These are phyloP conservation scores for Triplophysa dalaica DNA, from an alignment of 2,113 vertebrate genomes.

Conservation along the genomic window DNA sequence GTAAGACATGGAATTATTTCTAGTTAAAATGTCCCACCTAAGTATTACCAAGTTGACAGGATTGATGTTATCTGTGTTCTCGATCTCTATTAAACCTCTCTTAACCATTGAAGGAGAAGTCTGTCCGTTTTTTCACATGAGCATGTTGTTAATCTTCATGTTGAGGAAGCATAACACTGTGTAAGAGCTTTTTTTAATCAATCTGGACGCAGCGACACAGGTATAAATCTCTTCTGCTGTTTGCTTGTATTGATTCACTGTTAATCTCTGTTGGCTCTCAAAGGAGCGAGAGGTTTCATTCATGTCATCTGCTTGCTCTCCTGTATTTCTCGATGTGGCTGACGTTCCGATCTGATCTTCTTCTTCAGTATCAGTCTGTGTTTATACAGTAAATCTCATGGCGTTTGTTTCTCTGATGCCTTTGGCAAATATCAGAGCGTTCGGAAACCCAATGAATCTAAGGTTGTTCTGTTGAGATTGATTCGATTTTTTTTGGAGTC, in stretches of 20 bases:
- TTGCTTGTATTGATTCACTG: constrained; percentile 22
- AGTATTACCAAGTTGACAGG: too few species aligned
- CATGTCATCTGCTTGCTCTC: too few species aligned
- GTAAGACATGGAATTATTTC: too few species aligned
- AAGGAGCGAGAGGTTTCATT: neutral
- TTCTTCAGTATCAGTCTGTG: too few species aligned
- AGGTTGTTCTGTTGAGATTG: neutral
- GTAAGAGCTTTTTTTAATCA: neutral
- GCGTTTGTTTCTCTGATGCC: too few species aligned
- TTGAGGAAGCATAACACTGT: constrained; percentile 2
- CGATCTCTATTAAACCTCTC: neutral
- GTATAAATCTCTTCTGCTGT: neutral
- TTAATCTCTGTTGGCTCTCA: constrained; percentile 20
- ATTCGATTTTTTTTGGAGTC: neutral
- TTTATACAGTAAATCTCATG: too few species aligned
- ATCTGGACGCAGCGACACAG: neutral
- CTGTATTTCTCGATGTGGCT: too few species aligned
- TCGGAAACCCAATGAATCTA: too few species aligned
- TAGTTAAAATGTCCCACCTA: too few species aligned
- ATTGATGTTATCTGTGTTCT: neutral
- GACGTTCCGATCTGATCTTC: too few species aligned
- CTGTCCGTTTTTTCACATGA: neutral
- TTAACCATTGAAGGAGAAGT: neutral
- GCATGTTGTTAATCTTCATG: constrained; percentile 2
- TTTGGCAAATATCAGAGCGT: too few species aligned